Percentiles rank a stretch among this genome's conserved stretches.
phyloP scores from a whole-genome alignment of 2,113 vertebrate genomes.

The Dunckerocampus dactyliophorus region DNA sequence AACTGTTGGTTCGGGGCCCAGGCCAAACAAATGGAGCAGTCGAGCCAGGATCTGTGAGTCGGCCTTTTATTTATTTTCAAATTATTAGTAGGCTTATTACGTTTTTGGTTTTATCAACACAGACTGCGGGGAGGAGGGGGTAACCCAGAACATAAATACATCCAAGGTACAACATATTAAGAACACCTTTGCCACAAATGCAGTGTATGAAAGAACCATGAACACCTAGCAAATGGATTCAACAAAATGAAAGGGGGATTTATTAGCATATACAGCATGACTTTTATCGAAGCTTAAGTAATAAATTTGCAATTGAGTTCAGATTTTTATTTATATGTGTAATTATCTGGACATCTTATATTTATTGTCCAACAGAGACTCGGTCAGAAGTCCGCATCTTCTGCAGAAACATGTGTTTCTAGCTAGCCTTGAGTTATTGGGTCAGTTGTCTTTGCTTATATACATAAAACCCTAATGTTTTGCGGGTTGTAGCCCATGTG shows the following conservation, averaged over 20 bases:
- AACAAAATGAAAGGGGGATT: neutral
- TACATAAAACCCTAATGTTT: neutral
- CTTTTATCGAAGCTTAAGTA: neutral
- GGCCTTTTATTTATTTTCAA: slow-evolving; percentile 46
- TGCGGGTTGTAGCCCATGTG: neutral
- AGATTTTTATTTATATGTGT: slow-evolving; percentile 26
- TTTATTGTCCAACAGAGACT: slow-evolving; percentile 27
- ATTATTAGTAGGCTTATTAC: slow-evolving; percentile 38
- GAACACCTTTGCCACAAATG: neutral
- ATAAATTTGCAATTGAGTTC: neutral
- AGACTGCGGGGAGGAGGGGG: neutral
- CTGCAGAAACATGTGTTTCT: slow-evolving; percentile 24
- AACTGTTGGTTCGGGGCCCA: slow-evolving; percentile 59
- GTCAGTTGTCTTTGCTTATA: neutral
- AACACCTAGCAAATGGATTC: neutral
- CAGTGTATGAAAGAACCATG: neutral
- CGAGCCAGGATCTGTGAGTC: slow-evolving; percentile 43
- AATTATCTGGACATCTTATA: slow-evolving; percentile 45
- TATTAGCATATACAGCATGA: neutral
- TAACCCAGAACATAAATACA: neutral
- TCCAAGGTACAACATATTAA: neutral
- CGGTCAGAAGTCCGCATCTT: slow-evolving; percentile 5
- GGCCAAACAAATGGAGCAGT: slow-evolving; percentile 37
- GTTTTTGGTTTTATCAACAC: slow-evolving; percentile 39
- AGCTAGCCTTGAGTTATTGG: slow-evolving; percentile 2